Conservation (phyloP, 2,797 vertebrate genomes). For the Poliocrania exsul region DNA sequence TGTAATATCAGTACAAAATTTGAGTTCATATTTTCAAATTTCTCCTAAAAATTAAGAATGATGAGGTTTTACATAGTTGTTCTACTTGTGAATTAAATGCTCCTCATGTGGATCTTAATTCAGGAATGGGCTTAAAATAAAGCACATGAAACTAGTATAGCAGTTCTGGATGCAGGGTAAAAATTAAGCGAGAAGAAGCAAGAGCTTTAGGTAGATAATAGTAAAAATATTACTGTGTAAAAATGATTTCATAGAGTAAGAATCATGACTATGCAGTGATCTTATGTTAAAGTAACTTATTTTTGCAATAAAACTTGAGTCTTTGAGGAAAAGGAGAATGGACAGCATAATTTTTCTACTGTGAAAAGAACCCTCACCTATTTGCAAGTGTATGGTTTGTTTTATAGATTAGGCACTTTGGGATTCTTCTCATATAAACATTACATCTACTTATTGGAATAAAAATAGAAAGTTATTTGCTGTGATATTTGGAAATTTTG, state of each 20-base stretch:
- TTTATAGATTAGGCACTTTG: neutral
- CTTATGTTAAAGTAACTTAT: neutral
- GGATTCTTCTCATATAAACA: slow-evolving; percentile 2
- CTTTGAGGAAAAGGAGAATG: neutral
- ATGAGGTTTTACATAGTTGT: neutral
- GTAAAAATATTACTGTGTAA: neutral
- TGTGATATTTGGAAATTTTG: slow-evolving; percentile 20
- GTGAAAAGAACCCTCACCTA: neutral
- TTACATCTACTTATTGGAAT: neutral
- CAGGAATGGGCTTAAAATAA: neutral
- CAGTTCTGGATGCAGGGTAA: neutral
- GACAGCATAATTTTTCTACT: neutral
- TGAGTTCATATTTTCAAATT: neutral
- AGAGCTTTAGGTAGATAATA: neutral
- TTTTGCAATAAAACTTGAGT: neutral
- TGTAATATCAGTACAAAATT: neutral
- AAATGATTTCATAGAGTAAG: neutral
- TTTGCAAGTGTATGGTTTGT: neutral
- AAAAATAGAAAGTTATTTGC: slow-evolving; percentile 42
- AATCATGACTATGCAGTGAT: neutral
- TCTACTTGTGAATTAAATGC: neutral
- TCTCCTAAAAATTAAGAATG: neutral
- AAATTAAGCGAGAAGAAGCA: neutral
- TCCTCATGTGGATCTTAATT: neutral
- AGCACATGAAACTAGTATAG: neutral